A percentile compares a stretch with the other conserved stretches of the same genome.
Evolutionary conservation across 2,797 vertebrate species (phyloP).

Genomic region (Botia kubotai): DNA sequence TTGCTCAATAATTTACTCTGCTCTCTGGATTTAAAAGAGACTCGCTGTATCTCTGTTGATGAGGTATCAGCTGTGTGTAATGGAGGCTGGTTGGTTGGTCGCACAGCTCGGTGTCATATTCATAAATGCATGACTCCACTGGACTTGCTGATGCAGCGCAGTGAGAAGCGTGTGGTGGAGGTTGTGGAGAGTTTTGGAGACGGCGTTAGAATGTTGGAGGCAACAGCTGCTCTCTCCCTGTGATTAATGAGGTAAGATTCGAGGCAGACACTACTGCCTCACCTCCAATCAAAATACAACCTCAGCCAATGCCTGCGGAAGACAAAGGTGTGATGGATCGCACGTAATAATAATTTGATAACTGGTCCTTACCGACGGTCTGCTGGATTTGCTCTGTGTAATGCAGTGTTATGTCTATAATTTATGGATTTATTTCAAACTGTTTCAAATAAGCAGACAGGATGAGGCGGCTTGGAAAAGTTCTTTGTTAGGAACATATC

Average conservation of each 20-base stretch:
- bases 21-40: constrained; percentile 3
- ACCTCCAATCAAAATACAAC: constrained; percentile 48
- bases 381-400: background rate
- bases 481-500: background rate
- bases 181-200: constrained; percentile 65
- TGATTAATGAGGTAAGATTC: constrained; percentile 69
- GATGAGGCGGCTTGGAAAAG: background rate
- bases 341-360: background rate
- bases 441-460: background rate
- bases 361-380: background rate
- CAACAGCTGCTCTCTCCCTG: constrained; percentile 74
- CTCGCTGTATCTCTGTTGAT: background rate
- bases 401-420: background rate
- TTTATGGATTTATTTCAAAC: background rate
- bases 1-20: background rate
- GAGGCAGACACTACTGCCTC: constrained; percentile 63
- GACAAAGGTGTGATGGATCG: background rate
- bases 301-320: constrained; percentile 18
- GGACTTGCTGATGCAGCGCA: constrained; percentile 71
- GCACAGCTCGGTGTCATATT: constrained; percentile 30
- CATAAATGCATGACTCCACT: constrained; percentile 40
- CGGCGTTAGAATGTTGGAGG: constrained; percentile 40
- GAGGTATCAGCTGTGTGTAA: background rate
- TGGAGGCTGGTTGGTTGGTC: background rate
- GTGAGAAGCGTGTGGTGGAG: constrained; percentile 69